These are phyloP conservation scores for Petaurus breviceps DNA, from an alignment of 2,113 vertebrate species.

Conservation along the genomic window DNA sequence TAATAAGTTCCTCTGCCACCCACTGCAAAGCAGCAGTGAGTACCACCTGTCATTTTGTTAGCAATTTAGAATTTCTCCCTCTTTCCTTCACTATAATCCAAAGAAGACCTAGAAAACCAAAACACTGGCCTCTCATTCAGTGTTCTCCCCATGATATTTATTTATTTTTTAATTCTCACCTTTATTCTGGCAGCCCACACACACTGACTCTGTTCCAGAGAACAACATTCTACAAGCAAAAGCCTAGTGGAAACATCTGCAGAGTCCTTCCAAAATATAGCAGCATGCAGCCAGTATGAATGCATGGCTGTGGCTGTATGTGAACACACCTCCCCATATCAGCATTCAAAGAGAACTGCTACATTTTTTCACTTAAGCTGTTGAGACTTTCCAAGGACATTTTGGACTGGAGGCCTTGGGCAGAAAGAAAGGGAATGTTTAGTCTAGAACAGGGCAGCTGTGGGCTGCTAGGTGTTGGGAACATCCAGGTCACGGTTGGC, in stretches of 20 bases:
- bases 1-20: neutral
- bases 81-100: neutral
- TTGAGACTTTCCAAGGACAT: constrained; percentile 21
- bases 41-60: neutral
- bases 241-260: constrained; percentile 80
- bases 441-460: constrained; percentile 63
- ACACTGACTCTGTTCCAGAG: constrained; percentile 60
- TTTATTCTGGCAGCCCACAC: constrained; percentile 69
- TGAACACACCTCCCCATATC: constrained; percentile 47
- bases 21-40: neutral
- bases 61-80: neutral
- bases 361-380: constrained; percentile 46
- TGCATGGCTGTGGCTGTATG: constrained; percentile 1
- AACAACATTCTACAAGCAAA: constrained; percentile 74
- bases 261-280: constrained; percentile 74
- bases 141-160: constrained; percentile 38
- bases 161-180: constrained; percentile 63
- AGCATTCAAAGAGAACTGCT: constrained; percentile 52
- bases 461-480: constrained; percentile 42
- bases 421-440: constrained; percentile 61
- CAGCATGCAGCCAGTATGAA: neutral
- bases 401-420: neutral
- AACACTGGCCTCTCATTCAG: neutral
- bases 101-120: neutral
- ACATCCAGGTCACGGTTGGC: neutral